phyloP scores from a whole-genome alignment of 1,140 invertebrate genomes.

The Helicoverpa zea region DNA sequence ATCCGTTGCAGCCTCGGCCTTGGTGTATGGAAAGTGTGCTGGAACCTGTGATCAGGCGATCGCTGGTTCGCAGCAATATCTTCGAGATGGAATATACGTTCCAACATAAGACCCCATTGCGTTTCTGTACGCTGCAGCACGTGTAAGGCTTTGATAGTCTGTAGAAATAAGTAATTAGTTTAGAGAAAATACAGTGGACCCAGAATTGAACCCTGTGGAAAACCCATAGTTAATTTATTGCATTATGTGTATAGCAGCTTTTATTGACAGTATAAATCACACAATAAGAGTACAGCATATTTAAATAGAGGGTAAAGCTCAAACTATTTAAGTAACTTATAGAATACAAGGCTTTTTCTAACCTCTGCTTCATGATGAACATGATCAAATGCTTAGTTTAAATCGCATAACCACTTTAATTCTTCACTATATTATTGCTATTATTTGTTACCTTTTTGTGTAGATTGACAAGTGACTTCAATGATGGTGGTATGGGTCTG shows the following conservation, averaged over 20 bases:
- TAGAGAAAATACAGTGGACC: background rate
- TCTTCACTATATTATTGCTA: background rate
- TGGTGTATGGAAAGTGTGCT: conserved; percentile 90
- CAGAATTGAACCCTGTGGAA: background rate
- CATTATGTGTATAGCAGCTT: too few relatives aligned
- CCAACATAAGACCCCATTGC: conserved; percentile 96
- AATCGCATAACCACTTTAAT: background rate
- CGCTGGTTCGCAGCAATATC: conserved; percentile 94
- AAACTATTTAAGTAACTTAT: too few relatives aligned
- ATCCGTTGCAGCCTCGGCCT: conserved; percentile 87
- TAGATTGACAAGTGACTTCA: conserved; percentile 93
- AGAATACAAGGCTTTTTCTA: background rate
- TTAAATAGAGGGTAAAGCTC: background rate
- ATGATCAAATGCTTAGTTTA: background rate
- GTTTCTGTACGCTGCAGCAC: conserved; percentile 96
- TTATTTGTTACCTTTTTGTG: conserved; percentile 87
- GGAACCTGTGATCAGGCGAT: conserved; percentile 92
- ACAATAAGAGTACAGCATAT: background rate
- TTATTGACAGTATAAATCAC: background rate
- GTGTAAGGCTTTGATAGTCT: conserved; percentile 96
- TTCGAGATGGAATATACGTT: conserved; percentile 94
- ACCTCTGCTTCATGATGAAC: background rate
- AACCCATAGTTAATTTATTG: background rate
- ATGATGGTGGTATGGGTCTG: conserved; percentile 90
- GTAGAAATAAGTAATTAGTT: background rate